These are phyloP conservation scores for Ennomos fuscantarius DNA, from an alignment of 2,888 invertebrate species.

Conservation along the genomic window DNA sequence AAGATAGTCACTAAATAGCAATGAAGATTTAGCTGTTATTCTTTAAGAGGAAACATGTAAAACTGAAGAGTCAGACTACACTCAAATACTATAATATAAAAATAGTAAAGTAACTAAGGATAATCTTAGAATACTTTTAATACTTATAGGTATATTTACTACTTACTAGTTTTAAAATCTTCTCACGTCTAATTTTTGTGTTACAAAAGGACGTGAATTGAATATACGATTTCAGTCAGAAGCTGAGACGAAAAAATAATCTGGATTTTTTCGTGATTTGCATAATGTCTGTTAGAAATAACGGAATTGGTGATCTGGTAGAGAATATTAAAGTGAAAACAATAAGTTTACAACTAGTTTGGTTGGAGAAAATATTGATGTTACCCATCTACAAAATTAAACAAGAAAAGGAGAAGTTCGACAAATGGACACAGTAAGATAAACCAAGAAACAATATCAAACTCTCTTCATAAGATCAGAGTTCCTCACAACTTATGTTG, in stretches of 20 bases:
- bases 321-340: conserved; percentile 4
- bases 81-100: too few relatives aligned
- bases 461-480: too few relatives aligned
- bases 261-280: conserved; percentile 10
- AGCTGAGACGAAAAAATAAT: conserved; percentile 6
- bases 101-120: too few relatives aligned
- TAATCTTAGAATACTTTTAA: too few relatives aligned
- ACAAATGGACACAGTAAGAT: too few relatives aligned
- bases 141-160: neutral
- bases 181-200: conserved; percentile 5
- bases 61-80: too few relatives aligned
- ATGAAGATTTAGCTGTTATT: too few relatives aligned
- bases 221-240: conserved; percentile 10
- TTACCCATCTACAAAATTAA: conserved; percentile 10
- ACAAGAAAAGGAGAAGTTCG: too few relatives aligned
- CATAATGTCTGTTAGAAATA: conserved; percentile 10
- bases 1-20: neutral
- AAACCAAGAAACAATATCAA: too few relatives aligned
- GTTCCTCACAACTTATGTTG: too few relatives aligned
- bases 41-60: too few relatives aligned
- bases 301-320: conserved; percentile 9
- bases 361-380: conserved; percentile 2
- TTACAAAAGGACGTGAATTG: neutral
- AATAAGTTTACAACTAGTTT: neutral
- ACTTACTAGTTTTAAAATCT: neutral